Evolutionary conservation across 1,140 invertebrate species (phyloP), one percentile per base, ranked within the genome.

Genomic region (Eupristina koningsbergeri): DNA sequence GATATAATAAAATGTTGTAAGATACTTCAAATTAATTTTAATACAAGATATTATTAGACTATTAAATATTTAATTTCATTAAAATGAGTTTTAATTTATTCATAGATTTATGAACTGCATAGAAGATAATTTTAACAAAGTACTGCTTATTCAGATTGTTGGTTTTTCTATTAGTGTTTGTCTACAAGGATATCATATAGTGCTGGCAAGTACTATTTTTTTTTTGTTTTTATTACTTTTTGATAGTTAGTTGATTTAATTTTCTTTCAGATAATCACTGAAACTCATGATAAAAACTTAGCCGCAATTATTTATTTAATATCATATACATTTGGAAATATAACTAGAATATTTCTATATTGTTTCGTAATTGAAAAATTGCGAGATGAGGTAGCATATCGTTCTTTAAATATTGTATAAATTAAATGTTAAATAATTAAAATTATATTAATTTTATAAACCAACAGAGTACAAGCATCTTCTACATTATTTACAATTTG

Each of bases 401-500:
- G 0, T 34, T 71, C 6, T 74, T 45, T 80, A 71, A 22, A 41
- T 19, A 50, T 47, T 22, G 22, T 58, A 26, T 76, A 1, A 50
- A 75, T 58, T 58, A 26, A 76, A 36, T 61, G 9, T 85, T 85
- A 19, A 64, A 88, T 84, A 92, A 91, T 83, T 41, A 3, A 64
- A 31, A 45, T 31, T 79, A 19, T 75, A 85, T 64, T 84, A 85
- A 3, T 85, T 53, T 50, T 61, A 15, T 26, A 61, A 76, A 53
- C 26, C n/a, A 87, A 11, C 84, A 83, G 3, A 84, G 82, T 36
- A 53, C 50, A 11, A 71, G 63, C 2, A 50, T 84, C 9, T 84
- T 73, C 36, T 22, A 36, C 7, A 86, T 91, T 0, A 91, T 89
- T 11, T 93, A 92, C 83, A 83, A 86, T 31, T 89, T 87, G 34